Evolutionary conservation across 2,113 vertebrate species (phyloP).

Genomic region (Eptatretus burgeri): DNA sequence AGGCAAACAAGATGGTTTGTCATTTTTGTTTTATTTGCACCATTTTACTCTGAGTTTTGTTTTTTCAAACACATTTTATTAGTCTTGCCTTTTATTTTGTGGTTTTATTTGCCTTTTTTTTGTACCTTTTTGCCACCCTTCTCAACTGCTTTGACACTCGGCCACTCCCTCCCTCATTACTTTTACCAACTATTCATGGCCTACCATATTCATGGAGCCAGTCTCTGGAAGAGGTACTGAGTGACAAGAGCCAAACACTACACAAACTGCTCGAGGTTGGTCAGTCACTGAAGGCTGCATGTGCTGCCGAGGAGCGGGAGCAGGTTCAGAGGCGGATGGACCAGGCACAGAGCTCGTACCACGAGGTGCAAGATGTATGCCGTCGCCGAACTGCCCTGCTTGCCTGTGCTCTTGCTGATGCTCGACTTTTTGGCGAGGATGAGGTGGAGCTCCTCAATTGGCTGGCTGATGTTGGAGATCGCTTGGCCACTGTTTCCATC

Average conservation of each 20-base stretch:
- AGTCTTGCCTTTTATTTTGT: conserved; percentile 12
- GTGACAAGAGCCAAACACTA: conserved; percentile 28
- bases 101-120: conserved; percentile 19
- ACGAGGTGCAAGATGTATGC: conserved; percentile 38
- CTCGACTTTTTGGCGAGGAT: conserved; percentile 83
- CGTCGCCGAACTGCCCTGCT: conserved; percentile 41
- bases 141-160: conserved; percentile 17
- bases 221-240: conserved; percentile 55
- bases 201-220: conserved; percentile 16
- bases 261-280: conserved; percentile 31
- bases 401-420: conserved; percentile 63
- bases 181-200: background rate
- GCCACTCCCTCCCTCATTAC: conserved; percentile 11
- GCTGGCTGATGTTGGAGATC: conserved; percentile 85
- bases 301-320: conserved; percentile 29
- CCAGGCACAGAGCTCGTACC: conserved; percentile 29
- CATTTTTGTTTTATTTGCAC: conserved; percentile 14
- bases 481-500: conserved; percentile 42
- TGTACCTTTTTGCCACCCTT: conserved; percentile 20
- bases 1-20: no score
- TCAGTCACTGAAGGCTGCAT: conserved; percentile 42
- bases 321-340: conserved; percentile 43
- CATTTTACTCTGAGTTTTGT: conserved; percentile 11
- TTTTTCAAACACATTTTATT: conserved; percentile 9
- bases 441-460: conserved; percentile 99